Evolutionary conservation across 2,113 vertebrate genomes (phyloP), one percentile per base, ranked within the genome.

Genomic region (Scomber colias): DNA sequence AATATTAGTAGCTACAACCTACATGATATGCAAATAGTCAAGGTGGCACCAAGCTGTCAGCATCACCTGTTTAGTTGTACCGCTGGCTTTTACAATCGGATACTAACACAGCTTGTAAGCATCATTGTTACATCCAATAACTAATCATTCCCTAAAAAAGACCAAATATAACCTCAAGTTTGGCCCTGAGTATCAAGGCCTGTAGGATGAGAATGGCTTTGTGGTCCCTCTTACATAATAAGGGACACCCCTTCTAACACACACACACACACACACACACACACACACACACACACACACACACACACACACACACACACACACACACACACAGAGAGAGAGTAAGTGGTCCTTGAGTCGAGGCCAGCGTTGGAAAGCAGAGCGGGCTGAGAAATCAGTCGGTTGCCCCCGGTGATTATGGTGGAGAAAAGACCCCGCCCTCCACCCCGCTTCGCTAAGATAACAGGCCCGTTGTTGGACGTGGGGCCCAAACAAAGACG

Each of bases 311-410:
- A 45, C 46, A 61, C 17, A 75, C 71, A 66, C 76, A 63, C 60
- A 69, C 50, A 78, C 61, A 76, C 68, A 69, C 21, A 21, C 21
- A 21, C 21, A 21, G 21, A 21, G 21, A 21, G 21, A 74, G n/a
- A 76, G 49, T 83, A 68, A 81, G 61, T 72, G 53, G 65, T 73
- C 87, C 77, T 93, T 94, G 93, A 95, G 87, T 90, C 55, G n/a
- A 76, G 82, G 92, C 94, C 95, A 95, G 90, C 71, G 14, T 53
- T 82, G 83, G 94, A 94, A 95, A 95, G 89, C 85, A 89, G 92
- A 95, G 94, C 48, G 69, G 69, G 87, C 92, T 95, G 94, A 94
- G 95, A 95, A 95, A 87, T 86, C 80, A 60, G 71, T 83, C 54
- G 44, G 86, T 84, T 83, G 79, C 88, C 88, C 84, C 72, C 75